Evolutionary conservation across 2,797 vertebrate species (phyloP).

Genomic region (Malacoctenus gilli): DNA sequence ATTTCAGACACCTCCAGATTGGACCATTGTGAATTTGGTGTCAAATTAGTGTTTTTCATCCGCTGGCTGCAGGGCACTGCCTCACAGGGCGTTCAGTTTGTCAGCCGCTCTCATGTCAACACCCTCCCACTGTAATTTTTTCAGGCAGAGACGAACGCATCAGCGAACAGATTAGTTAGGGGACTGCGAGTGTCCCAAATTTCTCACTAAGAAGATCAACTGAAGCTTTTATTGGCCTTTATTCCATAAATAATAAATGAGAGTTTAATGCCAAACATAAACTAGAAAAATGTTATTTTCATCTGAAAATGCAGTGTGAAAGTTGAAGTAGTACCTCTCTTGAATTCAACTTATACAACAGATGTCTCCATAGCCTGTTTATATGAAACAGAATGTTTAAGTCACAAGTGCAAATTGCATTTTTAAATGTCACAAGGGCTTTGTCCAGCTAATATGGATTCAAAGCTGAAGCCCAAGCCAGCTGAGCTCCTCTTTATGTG

Average conservation of each 20-base stretch:
- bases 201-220: background rate
- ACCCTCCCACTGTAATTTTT: background rate
- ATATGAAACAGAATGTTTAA: slow-evolving; percentile 17
- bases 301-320: no score
- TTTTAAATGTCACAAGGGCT: no score
- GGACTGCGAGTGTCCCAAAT: background rate
- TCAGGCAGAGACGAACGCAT: background rate
- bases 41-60: background rate
- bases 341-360: no score
- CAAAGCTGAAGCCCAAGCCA: no score
- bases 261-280: background rate
- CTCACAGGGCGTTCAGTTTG: background rate
- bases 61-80: background rate
- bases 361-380: no score
- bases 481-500: no score
- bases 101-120: background rate
- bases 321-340: no score
- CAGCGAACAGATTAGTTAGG: background rate
- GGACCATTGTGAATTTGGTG: background rate
- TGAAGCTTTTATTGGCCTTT: background rate
- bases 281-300: no score
- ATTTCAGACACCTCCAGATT: background rate
- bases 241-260: background rate
- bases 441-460: no score
- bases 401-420: no score